Evolutionary conservation across 2,113 vertebrate species (phyloP).

Genomic region (Passer domesticus): DNA sequence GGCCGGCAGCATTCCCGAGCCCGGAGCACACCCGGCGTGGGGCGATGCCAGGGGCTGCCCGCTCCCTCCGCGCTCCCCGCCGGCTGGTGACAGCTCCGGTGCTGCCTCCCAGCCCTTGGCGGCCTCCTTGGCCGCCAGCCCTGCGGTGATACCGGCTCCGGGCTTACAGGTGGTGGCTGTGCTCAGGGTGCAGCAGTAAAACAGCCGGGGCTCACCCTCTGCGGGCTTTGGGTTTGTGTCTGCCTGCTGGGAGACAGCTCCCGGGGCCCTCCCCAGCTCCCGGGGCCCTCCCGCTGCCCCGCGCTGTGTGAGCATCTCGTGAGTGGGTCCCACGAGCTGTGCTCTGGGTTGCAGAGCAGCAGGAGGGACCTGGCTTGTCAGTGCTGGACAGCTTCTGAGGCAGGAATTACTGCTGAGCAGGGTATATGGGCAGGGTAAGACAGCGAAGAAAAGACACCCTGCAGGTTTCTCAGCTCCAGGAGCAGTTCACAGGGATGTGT

Average conservation of each 20-base stretch:
- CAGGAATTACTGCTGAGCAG: background rate
- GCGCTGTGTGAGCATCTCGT: rapidly evolving
- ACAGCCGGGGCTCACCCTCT: rapidly evolving
- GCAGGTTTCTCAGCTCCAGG: background rate
- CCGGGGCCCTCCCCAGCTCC: too few species aligned
- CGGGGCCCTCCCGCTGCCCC: too few species aligned
- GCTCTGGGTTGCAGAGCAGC: background rate
- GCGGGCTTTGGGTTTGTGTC: rapidly evolving
- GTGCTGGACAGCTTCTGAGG: too few species aligned
- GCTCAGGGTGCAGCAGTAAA: rapidly evolving
- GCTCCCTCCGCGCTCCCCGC: background rate
- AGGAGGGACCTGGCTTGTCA: rapidly evolving
- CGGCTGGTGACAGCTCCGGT: too few species aligned
- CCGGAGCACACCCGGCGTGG: rapidly evolving
- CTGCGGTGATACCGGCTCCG: background rate
- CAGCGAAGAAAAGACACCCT: background rate
- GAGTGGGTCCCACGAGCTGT: background rate
- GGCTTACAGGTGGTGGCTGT: rapidly evolving
- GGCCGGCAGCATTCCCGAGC: background rate
- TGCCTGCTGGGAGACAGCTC: background rate
- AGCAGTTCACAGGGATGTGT: rapidly evolving
- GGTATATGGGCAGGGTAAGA: background rate
- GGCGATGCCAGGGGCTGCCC: background rate
- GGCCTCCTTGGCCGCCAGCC: rapidly evolving
- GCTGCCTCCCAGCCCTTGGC: background rate